Evolutionary conservation across 2,797 vertebrate species (phyloP), one percentile per base, ranked within the genome.

Genomic region (Apogon hyalosoma): DNA sequence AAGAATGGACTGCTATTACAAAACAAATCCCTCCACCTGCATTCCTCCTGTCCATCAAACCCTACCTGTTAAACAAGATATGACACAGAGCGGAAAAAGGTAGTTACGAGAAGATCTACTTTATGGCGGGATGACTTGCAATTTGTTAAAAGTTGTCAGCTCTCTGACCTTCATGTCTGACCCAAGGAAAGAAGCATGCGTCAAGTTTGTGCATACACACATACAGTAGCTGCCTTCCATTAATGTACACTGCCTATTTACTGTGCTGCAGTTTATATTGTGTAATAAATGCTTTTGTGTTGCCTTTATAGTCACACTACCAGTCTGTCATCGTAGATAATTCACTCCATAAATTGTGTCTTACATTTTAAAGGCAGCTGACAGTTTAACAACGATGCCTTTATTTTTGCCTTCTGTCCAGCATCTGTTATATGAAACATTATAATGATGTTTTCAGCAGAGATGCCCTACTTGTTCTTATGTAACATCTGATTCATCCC

Each of bases 1-100:
- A 83, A 87, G 92, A 89, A 92, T 71, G 77, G 71, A 55, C 69
- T 55, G 84, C 84, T 77, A 84, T 82, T 77, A 80, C 80, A 83
- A 90, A 89, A 90, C 84, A 90, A 86, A 90, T 82, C 90, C 63
- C 54, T 77, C 73, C 10, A 58, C 73, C 79, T 38, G 77, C 90
- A 91, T 92, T 92, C 88, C 87, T 85, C 73, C 83, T 50, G 87
- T 90, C 89, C 65, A 48, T 91, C 91, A 90, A 87, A 86, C 59
- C 50, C 50, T 79, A 89, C 86, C 87, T 86, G 86, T 80, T 73
- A 21, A 80, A 85, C 83, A 63, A 84, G 80, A 79, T 77, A 42
- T 75, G 79, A 84, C 87, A 83, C 48, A 24, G 42, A 78, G 60
- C 21, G 43, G 84, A 75, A 88, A 57, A 82, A 83, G 58, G 67